phyloP scores from a whole-genome alignment of 2,888 invertebrate species.

The Synergus japonicus region DNA sequence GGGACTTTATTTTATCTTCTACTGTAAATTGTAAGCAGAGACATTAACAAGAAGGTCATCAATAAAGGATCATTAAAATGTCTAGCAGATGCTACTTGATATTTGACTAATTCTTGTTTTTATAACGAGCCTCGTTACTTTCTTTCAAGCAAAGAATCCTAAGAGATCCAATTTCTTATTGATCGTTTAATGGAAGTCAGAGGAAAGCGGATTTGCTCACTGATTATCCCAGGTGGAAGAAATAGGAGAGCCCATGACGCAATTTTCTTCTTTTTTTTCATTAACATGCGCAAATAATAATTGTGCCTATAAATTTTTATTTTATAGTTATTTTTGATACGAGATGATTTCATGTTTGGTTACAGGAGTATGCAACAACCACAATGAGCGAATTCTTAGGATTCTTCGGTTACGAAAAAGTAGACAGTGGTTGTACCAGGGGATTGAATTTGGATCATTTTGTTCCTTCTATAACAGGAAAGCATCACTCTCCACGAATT shows the following conservation, averaged over 20 bases:
- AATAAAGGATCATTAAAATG: conserved; percentile 18
- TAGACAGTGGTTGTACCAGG: conserved; percentile 83
- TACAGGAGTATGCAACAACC: conserved; percentile 93
- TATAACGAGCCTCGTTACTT: conserved; percentile 58
- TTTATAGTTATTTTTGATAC: not conserved
- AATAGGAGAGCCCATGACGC: conserved; percentile 22
- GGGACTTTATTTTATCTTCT: not conserved
- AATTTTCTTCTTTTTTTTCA: not conserved
- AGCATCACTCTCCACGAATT: conserved; percentile 56
- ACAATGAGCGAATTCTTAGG: conserved; percentile 95
- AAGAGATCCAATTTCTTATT: conserved; percentile 53
- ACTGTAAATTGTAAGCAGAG: not conserved
- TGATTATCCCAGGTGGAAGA: conserved; percentile 53
- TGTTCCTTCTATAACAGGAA: conserved; percentile 65
- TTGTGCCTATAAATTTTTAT: not conserved
- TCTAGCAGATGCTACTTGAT: conserved; percentile 33
- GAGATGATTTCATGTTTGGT: conserved; percentile 58
- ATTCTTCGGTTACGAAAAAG: conserved; percentile 92
- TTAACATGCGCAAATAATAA: not conserved
- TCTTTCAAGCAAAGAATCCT: conserved; percentile 50
- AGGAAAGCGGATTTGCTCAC: conserved; percentile 50
- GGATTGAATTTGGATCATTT: conserved; percentile 77
- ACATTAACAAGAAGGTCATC: conserved; percentile 22
- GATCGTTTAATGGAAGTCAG: conserved; percentile 55
- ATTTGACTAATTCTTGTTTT: conserved; percentile 50